A percentile compares a stretch with the other conserved stretches of the same genome.
Evolutionary conservation across 2,113 vertebrate species (phyloP).

Genomic region (Lepidothrix coronata): DNA sequence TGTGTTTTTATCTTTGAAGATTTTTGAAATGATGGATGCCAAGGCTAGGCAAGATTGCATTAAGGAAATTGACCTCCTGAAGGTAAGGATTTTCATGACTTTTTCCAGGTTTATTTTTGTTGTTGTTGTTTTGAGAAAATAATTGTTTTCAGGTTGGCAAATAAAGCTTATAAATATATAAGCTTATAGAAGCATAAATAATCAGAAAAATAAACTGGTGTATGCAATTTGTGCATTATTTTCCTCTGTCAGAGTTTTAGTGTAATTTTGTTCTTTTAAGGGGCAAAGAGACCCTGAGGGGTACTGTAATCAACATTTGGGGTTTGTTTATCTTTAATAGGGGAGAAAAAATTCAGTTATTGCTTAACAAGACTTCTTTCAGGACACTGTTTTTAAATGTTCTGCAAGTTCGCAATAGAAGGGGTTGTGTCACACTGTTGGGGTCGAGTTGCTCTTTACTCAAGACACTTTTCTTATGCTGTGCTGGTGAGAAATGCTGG

Average conservation of each 20-base stretch:
- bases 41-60: slow-evolving; percentile 92
- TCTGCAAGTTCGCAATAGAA: not conserved
- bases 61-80: slow-evolving; percentile 93
- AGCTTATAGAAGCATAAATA: not conserved
- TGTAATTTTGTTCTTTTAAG: not conserved
- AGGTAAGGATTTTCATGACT: slow-evolving; percentile 74
- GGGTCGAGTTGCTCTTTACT: not conserved
- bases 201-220: not conserved
- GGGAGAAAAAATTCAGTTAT: not conserved
- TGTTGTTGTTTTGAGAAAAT: not conserved
- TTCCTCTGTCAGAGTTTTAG: not conserved
- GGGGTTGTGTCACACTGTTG: not conserved
- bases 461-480: not conserved
- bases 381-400: not conserved
- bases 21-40: slow-evolving; percentile 96
- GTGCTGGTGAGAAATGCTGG: not conserved
- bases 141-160: not conserved
- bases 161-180: not conserved
- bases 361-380: not conserved
- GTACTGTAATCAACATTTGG: not conserved
- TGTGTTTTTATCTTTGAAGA: slow-evolving; percentile 64
- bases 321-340: rapidly evolving
- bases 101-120: not conserved
- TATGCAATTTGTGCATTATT: not conserved
- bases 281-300: not conserved